These are phyloP conservation scores for Tragelaphus scriptus DNA, from an alignment of 2,113 vertebrate genomes.

Conservation along the genomic window DNA sequence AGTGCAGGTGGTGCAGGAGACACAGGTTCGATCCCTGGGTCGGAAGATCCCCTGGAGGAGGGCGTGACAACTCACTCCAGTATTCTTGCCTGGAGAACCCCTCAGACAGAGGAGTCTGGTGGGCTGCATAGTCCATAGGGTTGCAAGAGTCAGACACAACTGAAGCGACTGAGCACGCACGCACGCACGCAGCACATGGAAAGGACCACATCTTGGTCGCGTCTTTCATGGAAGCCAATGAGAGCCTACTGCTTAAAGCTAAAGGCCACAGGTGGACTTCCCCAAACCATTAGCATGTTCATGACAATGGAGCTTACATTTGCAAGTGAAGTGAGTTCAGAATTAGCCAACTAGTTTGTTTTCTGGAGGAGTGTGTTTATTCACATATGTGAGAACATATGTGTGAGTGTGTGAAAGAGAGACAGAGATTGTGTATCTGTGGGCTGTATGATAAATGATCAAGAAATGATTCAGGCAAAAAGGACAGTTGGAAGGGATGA, in stretches of 20 bases:
- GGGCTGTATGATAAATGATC: not conserved
- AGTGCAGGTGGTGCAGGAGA: not conserved
- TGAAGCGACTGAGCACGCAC: not conserved
- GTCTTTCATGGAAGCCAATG: not conserved
- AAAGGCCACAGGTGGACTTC: not conserved
- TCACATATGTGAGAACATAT: not conserved
- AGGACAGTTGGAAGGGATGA: not conserved
- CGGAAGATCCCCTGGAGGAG: not conserved
- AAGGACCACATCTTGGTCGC: not conserved
- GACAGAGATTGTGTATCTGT: not conserved
- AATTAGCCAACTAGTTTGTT: not conserved
- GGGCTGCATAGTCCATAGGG: not conserved
- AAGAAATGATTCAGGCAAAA: not conserved
- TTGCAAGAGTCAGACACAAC: not conserved
- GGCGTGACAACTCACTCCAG: not conserved
- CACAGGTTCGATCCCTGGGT: not conserved
- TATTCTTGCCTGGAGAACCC: not conserved
- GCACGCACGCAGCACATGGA: fast-evolving
- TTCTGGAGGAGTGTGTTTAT: not conserved
- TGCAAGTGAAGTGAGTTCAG: not conserved
- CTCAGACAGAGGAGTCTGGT: not conserved
- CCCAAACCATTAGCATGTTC: not conserved
- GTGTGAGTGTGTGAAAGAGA: not conserved
- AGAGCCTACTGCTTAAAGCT: not conserved
- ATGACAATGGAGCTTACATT: not conserved